A percentile compares a stretch with the other conserved stretches of the same genome.
Conservation (phyloP, 1,140 invertebrate species). For the Leptinotarsa texana region DNA sequence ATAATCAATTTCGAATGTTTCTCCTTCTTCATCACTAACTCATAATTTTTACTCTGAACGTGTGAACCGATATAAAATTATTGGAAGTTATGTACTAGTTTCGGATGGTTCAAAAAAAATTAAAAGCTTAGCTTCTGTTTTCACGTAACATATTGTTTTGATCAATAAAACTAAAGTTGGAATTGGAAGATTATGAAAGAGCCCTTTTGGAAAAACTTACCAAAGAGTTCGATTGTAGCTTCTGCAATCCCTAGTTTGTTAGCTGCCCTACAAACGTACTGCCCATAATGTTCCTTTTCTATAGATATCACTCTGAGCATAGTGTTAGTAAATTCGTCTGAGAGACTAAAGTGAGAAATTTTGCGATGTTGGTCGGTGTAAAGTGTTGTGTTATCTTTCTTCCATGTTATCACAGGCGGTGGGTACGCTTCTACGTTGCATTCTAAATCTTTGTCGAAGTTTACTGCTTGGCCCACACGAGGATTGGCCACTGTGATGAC, state of each 20-base stretch:
- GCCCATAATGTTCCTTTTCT: conserved; percentile 86
- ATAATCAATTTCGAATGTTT: too few relatives aligned
- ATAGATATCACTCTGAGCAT: conserved; percentile 87
- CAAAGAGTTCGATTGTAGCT: conserved; percentile 79
- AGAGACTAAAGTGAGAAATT: conserved; percentile 86
- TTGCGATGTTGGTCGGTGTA: conserved; percentile 85
- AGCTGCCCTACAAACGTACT: conserved; percentile 82
- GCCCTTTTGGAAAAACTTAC: conserved; percentile 59
- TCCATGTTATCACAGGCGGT: conserved; percentile 83
- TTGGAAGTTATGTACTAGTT: too few relatives aligned
- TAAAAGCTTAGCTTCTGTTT: too few relatives aligned
- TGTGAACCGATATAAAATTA: too few relatives aligned
- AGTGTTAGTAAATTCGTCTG: conserved; percentile 88
- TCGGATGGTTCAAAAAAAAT: too few relatives aligned
- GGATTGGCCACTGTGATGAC: conserved; percentile 83
- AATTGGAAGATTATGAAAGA: too few relatives aligned
- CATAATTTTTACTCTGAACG: too few relatives aligned
- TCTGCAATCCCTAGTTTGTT: conserved; percentile 85
- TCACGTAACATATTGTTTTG: too few relatives aligned
- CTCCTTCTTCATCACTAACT: too few relatives aligned
- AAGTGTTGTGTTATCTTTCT: conserved; percentile 78
- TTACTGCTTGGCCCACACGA: conserved; percentile 81
- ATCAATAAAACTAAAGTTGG: too few relatives aligned
- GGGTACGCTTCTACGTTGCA: conserved; percentile 93
- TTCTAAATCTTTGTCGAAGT: conserved; percentile 91